Evolutionary conservation across 2,113 vertebrate species (phyloP), one percentile per base, ranked within the genome.

Genomic region (Callipepla squamata): DNA sequence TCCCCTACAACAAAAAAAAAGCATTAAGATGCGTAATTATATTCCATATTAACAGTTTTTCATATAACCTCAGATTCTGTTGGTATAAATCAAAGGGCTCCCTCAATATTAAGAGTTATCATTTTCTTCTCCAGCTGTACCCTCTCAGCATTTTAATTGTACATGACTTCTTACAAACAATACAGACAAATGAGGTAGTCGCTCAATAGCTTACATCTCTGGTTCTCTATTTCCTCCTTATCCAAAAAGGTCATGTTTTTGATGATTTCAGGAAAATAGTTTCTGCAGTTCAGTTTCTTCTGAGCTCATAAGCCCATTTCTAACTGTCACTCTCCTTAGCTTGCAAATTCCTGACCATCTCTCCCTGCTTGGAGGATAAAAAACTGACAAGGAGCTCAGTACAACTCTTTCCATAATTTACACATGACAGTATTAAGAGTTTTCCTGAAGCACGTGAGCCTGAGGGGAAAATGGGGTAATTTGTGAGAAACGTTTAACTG

Each of bases 131-230:
- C 40, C 58, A 76, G 48, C n/a, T 87, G 68, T 89, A 76, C 45
- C 75, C 68, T 4, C 0, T 0, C 44, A 50, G 44, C 80, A 63
- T 87, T 92, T 90, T 85, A 94, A 90, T 87, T 68, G 59, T 8
- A 69, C 25, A 5, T 28, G 44, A 48, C n/a, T 51, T 87, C 80
- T 82, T 45, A 80, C 4, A 66, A 32, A 75, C 61, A 62, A 90
- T 48, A 94, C 91, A 70, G 69, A 87, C 48, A 94, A 93, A 70
- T 4, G n/a, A 84, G 30, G 48, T 53, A 68, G 19, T 1, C 7
- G 18, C 53, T 79, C 48, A 34, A 11, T 5, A 72, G 74, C 18
- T 63, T 8, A 10, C 12, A 47, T 22, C 9, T 66, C 73, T 50
- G 62, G 10, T 26, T 74, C 58, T 85, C 44, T 20, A 16, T 25